phyloP scores from a whole-genome alignment of 1,140 invertebrate genomes.

The Copidosoma floridanum region DNA sequence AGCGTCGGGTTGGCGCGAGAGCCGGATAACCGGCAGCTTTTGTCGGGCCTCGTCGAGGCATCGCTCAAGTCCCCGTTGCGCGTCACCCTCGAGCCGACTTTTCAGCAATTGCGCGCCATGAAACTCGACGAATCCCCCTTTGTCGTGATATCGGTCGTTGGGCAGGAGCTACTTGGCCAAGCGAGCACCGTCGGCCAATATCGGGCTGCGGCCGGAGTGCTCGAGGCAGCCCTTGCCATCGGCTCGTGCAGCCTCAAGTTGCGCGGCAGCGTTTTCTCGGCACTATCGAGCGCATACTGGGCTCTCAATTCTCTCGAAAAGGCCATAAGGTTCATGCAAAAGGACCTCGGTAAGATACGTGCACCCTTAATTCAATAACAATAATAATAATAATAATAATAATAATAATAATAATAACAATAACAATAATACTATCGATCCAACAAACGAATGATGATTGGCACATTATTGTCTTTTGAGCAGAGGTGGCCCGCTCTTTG shows the following conservation, averaged over 20 bases:
- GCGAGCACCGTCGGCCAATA: slow-evolving; percentile 88
- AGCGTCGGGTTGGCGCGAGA: slow-evolving; percentile 89
- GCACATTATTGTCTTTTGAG: too few species aligned
- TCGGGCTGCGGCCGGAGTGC: slow-evolving; percentile 83
- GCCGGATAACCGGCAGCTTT: slow-evolving; percentile 79
- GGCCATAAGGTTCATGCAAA: slow-evolving; percentile 91
- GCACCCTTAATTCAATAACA: too few species aligned
- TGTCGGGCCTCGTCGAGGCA: slow-evolving; percentile 86
- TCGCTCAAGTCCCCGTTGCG: slow-evolving; percentile 88
- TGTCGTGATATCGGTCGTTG: slow-evolving; percentile 92
- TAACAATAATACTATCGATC: too few species aligned
- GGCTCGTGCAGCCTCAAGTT: slow-evolving; percentile 92
- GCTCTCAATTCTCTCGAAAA: slow-evolving; percentile 92
- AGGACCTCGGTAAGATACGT: slow-evolving; percentile 77
- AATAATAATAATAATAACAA: too few species aligned
- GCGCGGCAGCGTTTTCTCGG: slow-evolving; percentile 91
- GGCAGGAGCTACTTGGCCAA: slow-evolving; percentile 89
- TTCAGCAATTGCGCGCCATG: slow-evolving; percentile 88
- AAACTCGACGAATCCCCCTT: slow-evolving; percentile 92
- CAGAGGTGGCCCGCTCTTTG: slow-evolving; percentile 64
- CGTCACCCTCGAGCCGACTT: slow-evolving; percentile 82
- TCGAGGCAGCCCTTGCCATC: slow-evolving; percentile 92
- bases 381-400: too few species aligned
- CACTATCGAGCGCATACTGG: slow-evolving; percentile 94
- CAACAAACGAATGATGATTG: too few species aligned